Evolutionary conservation across 1,140 invertebrate species (phyloP).

Genomic region (Trypoxylus dichotomus): DNA sequence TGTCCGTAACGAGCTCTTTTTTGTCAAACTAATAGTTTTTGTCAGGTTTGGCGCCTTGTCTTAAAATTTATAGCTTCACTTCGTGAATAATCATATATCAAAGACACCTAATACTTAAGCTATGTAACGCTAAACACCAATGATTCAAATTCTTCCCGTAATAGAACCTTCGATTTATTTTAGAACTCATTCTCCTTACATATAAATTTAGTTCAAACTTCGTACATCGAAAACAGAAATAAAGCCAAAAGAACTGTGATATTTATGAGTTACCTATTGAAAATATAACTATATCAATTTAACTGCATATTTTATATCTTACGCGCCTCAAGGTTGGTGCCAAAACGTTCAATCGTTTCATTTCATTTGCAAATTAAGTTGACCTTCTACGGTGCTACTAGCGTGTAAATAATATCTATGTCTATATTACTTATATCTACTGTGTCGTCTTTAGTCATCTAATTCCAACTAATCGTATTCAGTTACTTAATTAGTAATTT

Average conservation of each 20-base stretch:
- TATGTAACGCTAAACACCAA: too few species aligned
- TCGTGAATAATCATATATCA: neutral
- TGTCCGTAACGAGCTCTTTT: neutral
- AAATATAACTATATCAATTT: too few species aligned
- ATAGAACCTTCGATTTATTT: too few species aligned
- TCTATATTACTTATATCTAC: neutral
- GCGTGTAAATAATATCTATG: neutral
- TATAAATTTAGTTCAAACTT: too few species aligned
- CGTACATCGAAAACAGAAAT: too few species aligned
- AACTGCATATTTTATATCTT: too few species aligned
- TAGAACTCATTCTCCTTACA: too few species aligned
- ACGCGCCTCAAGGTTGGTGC: too few species aligned
- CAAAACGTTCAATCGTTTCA: neutral
- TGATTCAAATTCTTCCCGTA: too few species aligned
- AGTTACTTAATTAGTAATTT: neutral
- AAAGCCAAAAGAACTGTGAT: too few species aligned
- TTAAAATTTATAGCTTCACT: neutral
- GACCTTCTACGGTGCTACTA: neutral
- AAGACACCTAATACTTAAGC: neutral
- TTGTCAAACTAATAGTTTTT: neutral
- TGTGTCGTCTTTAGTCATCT: neutral
- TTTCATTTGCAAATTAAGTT: neutral
- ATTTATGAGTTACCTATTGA: too few species aligned
- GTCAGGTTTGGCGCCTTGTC: neutral
- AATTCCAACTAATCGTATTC: neutral